Evolutionary conservation across 1,140 invertebrate genomes (phyloP), one percentile per base, ranked within the genome.

Genomic region (Steinernema feltiae): DNA sequence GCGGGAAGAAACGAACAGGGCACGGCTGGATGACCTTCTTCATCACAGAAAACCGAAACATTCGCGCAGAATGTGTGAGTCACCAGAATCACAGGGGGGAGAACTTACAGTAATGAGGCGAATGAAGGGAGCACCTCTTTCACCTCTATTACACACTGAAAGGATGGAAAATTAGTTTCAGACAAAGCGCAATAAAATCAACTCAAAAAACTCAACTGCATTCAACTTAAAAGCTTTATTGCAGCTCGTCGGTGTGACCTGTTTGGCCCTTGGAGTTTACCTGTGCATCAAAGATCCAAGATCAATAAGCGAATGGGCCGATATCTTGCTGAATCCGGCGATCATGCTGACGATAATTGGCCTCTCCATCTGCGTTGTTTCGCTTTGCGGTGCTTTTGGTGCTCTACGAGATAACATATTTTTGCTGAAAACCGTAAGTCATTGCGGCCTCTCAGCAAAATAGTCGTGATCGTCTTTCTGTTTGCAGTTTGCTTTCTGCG

Each of bases 401-500:
- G 72, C 78, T 2, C 74, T 83, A n/a, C 69, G 84, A 7, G 84
- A 85, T 70, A 85, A 85, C 72, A 80, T 83, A 29, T 75, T 72
- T 30, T 77, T 85, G 53, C 83, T 85, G 31, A 85, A 85, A 85
- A 69, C 72, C 46, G 84, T 86, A 76, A 77, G 83, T 72, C n/a
- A 46, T 27, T 73, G n/a, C 32, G 48, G 18, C n/a, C 7, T 31
- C 17, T 63, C 29, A 27, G 24, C 29, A 24, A 12, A 63, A 3
- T 21, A n/a, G n/a, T n/a, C n/a, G 3, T 3, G n/a, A 75, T 63
- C 24, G 27, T 30, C 71, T n/a, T n/a, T n/a, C n/a, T n/a, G 63
- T 1, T 84, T 86, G 35, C 77, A 85, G 84, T 85, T 82, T 72
- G 83, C 78, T 27, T 48, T 81, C 24, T 78, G 75, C 30, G 82